Evolutionary conservation across 2,888 invertebrate genomes (phyloP), one percentile per base, ranked within the genome.

Genomic region (Mechanitis messenoides): DNA sequence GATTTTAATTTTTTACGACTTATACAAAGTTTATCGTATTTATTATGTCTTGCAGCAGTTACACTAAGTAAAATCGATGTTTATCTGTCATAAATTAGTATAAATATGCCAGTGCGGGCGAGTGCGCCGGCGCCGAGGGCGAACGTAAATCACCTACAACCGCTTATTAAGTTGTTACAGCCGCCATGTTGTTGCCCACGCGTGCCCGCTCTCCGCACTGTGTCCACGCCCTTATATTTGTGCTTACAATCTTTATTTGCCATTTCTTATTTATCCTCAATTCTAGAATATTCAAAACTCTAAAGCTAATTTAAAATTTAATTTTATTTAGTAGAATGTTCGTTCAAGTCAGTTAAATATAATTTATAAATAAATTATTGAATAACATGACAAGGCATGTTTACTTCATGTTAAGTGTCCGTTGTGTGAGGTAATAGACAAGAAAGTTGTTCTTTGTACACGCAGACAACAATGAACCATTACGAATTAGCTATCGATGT

Each of bases 91-190:
- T 87, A 85, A 87, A 87, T 89, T 89, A 84, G 87, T 87, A 81
- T 81, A 84, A 86, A 84, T 84, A 86, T 80, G 80, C 75, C 72
- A 78, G 81, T 74, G 73, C 70, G 71, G 73, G 74, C 71, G 78
- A 76, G 68, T 82, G 87, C 85, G 86, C 85, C 85, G 89, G 88
- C 87, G 88, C 89, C 87, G 83, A 83, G 76, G 81, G 90, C 85
- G 73, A 73, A 81, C 85, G 89, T 90, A 88, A 88, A 90, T 90
- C 89, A 88, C 84, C 73, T 77, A 70, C 82, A 87, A 83, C 87
- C 82, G 81, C 89, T 87, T 90, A 90, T 90, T 90, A 90, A 86
- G 90, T 87, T 87, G 90, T 90, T 87, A 83, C 73, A 83, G 75
- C 81, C 80, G 84, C 82, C 85, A 81, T 83, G 82, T 82, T 77